Conservation (phyloP, 2,797 vertebrate genomes). For the Anguilla megastoma region DNA sequence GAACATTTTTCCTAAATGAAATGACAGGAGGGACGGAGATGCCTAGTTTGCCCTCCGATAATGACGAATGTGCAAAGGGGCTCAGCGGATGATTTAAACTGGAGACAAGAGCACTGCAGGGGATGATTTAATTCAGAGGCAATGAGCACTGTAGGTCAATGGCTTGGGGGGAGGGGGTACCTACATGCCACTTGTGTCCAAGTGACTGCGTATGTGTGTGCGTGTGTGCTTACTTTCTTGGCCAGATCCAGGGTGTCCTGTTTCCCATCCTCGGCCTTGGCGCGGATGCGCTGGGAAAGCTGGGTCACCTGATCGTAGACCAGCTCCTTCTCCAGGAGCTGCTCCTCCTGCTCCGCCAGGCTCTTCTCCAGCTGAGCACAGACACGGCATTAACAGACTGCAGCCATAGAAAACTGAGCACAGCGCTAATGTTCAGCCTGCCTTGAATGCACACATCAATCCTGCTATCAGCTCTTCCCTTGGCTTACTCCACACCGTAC, state of each 20-base stretch:
- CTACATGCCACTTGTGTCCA: slow-evolving; percentile 39
- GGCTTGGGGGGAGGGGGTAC: background rate
- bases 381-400: background rate
- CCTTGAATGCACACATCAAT: background rate
- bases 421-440: background rate
- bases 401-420: background rate
- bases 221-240: slow-evolving; percentile 75
- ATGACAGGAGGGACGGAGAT: background rate
- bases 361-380: slow-evolving; percentile 77
- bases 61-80: background rate
- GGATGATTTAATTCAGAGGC: background rate
- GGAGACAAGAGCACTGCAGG: too few relatives aligned
- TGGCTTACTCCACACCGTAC: too few relatives aligned
- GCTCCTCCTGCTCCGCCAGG: slow-evolving; percentile 78
- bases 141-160: background rate
- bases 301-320: slow-evolving; percentile 78
- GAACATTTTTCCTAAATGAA: background rate
- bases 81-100: too few relatives aligned
- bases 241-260: slow-evolving; percentile 75
- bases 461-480: background rate
- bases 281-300: slow-evolving; percentile 68
- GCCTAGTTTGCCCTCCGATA: background rate
- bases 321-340: slow-evolving; percentile 81
- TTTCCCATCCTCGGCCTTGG: slow-evolving; percentile 66
- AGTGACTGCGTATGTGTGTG: background rate